These are phyloP conservation scores for Onthophagus sagittarius DNA, from an alignment of 2,888 invertebrate genomes.

Conservation along the genomic window DNA sequence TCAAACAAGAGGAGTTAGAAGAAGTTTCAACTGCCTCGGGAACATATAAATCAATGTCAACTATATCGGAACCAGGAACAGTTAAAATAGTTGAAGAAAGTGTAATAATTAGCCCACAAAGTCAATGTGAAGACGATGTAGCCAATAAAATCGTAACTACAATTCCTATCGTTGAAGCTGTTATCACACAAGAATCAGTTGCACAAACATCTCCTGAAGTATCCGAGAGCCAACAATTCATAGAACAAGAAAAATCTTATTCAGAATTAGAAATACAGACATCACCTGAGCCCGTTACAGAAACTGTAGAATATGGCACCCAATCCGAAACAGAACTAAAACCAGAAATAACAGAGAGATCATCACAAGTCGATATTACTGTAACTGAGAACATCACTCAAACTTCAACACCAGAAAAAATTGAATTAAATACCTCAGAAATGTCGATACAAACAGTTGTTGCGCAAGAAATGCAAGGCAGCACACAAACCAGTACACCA, in stretches of 20 bases:
- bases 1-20: constrained; percentile 48
- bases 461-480: constrained; percentile 42
- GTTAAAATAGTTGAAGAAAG: constrained; percentile 67
- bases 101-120: constrained; percentile 54
- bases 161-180: constrained; percentile 57
- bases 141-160: constrained; percentile 48
- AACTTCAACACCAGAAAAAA: constrained; percentile 35
- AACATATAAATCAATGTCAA: constrained; percentile 58
- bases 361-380: constrained; percentile 28
- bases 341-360: constrained; percentile 30
- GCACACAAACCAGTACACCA: constrained; percentile 40
- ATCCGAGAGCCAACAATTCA: constrained; percentile 46
- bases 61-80: constrained; percentile 55
- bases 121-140: constrained; percentile 55
- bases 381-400: constrained; percentile 29
- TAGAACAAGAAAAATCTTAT: constrained; percentile 45
- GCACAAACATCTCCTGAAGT: constrained; percentile 59
- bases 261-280: constrained; percentile 51
- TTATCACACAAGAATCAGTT: constrained; percentile 55
- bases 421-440: constrained; percentile 42
- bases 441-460: constrained; percentile 48
- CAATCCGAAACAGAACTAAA: constrained; percentile 30
- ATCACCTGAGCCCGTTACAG: constrained; percentile 37
- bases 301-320: constrained; percentile 28
- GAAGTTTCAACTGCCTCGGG: constrained; percentile 55